A percentile compares a stretch with the other conserved stretches of the same genome.
These are phyloP conservation scores for Diabrotica undecimpunctata DNA, from an alignment of 1,140 invertebrate species.

Conservation along the genomic window DNA sequence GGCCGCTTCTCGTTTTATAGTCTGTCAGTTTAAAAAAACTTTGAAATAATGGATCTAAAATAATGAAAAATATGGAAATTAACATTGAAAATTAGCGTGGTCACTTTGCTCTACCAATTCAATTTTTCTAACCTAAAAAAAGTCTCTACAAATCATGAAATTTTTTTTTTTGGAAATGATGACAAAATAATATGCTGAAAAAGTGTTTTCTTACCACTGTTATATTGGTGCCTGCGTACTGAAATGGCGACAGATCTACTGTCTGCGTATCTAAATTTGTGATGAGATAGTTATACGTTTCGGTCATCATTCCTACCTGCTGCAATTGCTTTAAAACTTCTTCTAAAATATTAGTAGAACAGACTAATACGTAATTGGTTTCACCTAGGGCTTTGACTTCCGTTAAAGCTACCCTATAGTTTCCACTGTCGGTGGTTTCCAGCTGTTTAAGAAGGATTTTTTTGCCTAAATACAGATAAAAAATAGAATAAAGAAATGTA, in stretches of 20 bases:
- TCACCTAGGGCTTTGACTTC: conserved; percentile 61
- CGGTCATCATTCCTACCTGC: conserved; percentile 80
- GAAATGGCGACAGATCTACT: conserved; percentile 74
- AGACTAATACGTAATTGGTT: conserved; percentile 74
- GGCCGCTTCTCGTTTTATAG: too few species aligned
- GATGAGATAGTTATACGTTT: conserved; percentile 71
- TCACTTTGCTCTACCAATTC: too few species aligned
- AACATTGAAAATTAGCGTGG: too few species aligned
- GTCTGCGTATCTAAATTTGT: conserved; percentile 78
- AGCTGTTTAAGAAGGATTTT: conserved; percentile 25
- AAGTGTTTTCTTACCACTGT: conserved; percentile 60
- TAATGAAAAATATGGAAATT: too few species aligned
- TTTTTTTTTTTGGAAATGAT: neutral
- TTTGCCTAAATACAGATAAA: neutral
- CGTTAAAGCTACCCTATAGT: conserved; percentile 8
- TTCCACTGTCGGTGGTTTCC: conserved; percentile 7
- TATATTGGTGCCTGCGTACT: conserved; percentile 83
- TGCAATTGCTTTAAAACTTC: conserved; percentile 68
- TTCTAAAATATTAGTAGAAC: conserved; percentile 61
- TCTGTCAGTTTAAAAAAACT: too few species aligned
- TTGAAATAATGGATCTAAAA: too few species aligned
- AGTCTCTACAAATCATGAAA: neutral
- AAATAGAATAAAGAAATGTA: too few species aligned
- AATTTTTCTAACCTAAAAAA: too few species aligned
- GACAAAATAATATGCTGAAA: neutral